Evolutionary conservation across 2,888 invertebrate genomes (phyloP).

Genomic region (Heliothis peltigera): DNA sequence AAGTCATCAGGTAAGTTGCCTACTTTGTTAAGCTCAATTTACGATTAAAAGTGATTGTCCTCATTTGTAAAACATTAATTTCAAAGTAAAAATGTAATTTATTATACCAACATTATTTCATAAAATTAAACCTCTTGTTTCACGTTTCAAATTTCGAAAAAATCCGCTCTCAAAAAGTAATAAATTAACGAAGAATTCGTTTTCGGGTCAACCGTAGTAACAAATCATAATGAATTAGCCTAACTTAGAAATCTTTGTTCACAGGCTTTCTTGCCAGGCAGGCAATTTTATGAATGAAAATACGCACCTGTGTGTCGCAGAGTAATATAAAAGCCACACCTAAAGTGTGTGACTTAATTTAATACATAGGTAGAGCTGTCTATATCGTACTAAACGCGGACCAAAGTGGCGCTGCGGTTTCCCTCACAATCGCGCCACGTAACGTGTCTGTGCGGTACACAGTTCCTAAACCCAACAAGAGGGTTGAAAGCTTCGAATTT

Average conservation of each 20-base stretch:
- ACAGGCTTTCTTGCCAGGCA: neutral
- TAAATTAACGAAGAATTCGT: neutral
- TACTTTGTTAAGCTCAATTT: slow-evolving; percentile 32
- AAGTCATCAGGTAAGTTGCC: slow-evolving; percentile 13
- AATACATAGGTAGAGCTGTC: neutral
- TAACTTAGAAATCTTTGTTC: neutral
- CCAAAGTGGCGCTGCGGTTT: slow-evolving; percentile 21
- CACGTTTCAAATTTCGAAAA: neutral
- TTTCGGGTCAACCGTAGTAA: neutral
- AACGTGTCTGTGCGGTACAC: neutral
- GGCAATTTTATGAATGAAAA: slow-evolving; percentile 1
- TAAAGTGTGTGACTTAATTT: slow-evolving; percentile 15
- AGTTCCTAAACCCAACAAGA: slow-evolving; percentile 12
- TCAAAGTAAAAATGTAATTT: slow-evolving; percentile 8
- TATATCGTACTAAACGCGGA: slow-evolving; percentile 8
- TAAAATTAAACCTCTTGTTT: neutral
- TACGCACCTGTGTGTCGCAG: neutral
- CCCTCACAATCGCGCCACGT: slow-evolving; percentile 4
- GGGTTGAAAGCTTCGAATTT: neutral
- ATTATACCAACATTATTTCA: neutral
- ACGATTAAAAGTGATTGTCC: slow-evolving; percentile 25
- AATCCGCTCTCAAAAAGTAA: slow-evolving; percentile 1
- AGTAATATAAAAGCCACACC: slow-evolving; percentile 20
- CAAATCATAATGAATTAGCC: neutral
- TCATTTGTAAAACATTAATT: slow-evolving; percentile 32